Evolutionary conservation across 2,888 invertebrate species (phyloP).

Genomic region (Lordiphosa fenestrarum): DNA sequence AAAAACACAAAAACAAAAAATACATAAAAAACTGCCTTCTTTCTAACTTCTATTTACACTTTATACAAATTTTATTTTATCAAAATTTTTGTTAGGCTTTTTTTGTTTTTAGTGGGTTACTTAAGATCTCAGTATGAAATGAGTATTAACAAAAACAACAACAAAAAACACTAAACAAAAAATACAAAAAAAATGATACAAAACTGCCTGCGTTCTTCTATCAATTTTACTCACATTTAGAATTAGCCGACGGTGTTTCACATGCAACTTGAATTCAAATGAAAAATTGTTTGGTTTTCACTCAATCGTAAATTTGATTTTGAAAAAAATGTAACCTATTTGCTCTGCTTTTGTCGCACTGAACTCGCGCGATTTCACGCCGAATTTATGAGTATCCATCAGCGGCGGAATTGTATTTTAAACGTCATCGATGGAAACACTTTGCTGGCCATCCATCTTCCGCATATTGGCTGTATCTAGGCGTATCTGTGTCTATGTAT

Average conservation of each 20-base stretch:
- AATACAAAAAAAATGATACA: no score
- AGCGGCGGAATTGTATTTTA: constrained; percentile 60
- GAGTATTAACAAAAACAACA: no score
- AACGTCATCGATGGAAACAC: constrained; percentile 70
- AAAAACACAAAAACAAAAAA: no score
- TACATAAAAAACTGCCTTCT: no score
- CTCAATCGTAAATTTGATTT: constrained; percentile 15
- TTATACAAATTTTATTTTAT: no score
- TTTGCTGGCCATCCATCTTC: constrained; percentile 68
- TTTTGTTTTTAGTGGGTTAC: no score
- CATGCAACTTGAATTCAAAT: constrained; percentile 22
- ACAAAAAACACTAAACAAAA: constrained; percentile 9
- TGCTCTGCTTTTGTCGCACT: constrained; percentile 57
- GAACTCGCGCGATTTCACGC: constrained; percentile 53
- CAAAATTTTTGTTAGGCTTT: no score
- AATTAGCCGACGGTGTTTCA: constrained; percentile 51
- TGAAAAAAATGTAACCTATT: constrained; percentile 6
- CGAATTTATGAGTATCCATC: constrained; percentile 63
- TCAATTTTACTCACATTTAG: constrained; percentile 23
- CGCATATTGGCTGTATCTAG: constrained; percentile 40
- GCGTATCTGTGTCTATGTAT: constrained; percentile 36
- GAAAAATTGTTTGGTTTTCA: constrained; percentile 9
- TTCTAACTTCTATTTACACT: no score
- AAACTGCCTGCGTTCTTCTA: not conserved
- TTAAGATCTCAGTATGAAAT: no score